Conservation (phyloP, 2,797 vertebrate species). For the Enteromius treurensis region DNA sequence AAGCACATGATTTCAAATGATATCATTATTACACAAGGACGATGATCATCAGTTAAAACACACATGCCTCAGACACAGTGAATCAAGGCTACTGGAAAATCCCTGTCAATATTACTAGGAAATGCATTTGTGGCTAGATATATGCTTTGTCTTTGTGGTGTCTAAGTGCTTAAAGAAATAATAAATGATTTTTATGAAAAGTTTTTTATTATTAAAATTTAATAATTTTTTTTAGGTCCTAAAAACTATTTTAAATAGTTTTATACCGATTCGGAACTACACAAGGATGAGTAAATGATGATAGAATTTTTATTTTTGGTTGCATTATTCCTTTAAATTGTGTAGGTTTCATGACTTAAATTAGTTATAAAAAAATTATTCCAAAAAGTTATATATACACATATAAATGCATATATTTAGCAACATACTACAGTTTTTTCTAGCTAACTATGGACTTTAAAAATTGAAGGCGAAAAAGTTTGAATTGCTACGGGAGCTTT, state of each 20-base stretch:
- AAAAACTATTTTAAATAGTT: too few species aligned
- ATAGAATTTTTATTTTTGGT: too few species aligned
- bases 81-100: background rate
- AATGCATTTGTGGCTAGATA: background rate
- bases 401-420: background rate
- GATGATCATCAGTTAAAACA: background rate
- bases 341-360: background rate
- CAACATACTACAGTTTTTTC: background rate
- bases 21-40: background rate
- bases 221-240: background rate
- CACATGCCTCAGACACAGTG: background rate
- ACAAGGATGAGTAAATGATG: too few species aligned
- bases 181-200: background rate
- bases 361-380: too few species aligned
- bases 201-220: background rate
- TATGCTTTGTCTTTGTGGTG: background rate
- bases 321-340: background rate
- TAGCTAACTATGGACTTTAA: background rate
- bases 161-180: background rate
- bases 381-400: too few species aligned
- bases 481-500: constrained; percentile 37
- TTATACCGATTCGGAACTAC: too few species aligned
- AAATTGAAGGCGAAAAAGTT: background rate
- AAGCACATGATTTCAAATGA: background rate
- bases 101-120: background rate